Percentiles rank a stretch among this genome's conserved stretches.
Conservation (phyloP, 1,140 invertebrate genomes). For the Apis laboriosa region DNA sequence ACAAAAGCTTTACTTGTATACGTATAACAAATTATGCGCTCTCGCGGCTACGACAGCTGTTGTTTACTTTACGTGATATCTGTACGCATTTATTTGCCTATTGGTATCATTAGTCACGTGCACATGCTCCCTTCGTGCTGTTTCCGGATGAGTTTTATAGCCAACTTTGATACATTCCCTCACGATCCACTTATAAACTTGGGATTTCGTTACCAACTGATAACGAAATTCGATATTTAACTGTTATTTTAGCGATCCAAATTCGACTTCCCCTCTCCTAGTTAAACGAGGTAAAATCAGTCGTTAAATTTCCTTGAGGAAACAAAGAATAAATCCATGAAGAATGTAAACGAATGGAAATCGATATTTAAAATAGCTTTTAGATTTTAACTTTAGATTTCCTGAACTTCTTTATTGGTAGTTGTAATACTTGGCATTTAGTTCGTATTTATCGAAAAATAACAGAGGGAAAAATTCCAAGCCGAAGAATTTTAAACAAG, state of each 20-base stretch:
- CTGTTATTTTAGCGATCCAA: neutral
- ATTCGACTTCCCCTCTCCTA: neutral
- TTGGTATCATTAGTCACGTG: conserved; percentile 37
- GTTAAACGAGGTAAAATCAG: neutral
- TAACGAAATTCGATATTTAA: neutral
- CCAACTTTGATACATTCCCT: neutral
- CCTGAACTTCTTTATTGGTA: neutral
- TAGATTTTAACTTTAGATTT: too few relatives aligned
- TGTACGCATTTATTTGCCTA: conserved; percentile 41
- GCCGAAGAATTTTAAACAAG: too few relatives aligned
- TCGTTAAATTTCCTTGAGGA: neutral
- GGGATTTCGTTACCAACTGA: neutral
- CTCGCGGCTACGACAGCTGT: conserved; percentile 24
- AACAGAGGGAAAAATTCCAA: too few relatives aligned
- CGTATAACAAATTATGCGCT: conserved; percentile 45
- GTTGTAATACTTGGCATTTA: neutral
- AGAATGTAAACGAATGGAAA: neutral
- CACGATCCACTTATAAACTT: neutral
- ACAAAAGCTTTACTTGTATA: conserved; percentile 34
- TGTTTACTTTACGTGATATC: conserved; percentile 42
- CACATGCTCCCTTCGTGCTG: neutral
- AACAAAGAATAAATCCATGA: neutral
- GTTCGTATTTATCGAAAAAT: neutral
- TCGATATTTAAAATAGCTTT: conserved; percentile 17
- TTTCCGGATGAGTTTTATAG: neutral